Evolutionary conservation across 2,113 vertebrate genomes (phyloP), one percentile per base, ranked within the genome.

Genomic region (Amphiprion ocellaris): DNA sequence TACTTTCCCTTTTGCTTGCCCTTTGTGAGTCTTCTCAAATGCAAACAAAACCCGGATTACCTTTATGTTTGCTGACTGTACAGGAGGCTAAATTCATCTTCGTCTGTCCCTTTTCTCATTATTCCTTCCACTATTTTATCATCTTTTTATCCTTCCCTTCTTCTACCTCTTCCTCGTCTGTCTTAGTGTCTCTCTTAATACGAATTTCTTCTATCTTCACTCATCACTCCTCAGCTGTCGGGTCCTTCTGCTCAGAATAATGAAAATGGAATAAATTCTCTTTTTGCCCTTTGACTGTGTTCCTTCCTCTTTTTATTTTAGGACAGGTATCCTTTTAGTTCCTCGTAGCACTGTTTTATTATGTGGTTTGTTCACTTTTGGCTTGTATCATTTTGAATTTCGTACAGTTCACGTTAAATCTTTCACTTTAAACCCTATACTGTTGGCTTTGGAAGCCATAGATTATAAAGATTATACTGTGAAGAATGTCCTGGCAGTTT

Each of bases 11-110:
- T 30, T 4, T 10, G 33, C 33, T 47, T 24, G n/a, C 17, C 23
- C 26, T 63, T 17, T 11, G 50, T 74, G 26, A 39, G 14, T 67
- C 16, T 16, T 77, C 33, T 67, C 55, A 37, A 24, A 28, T 46
- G 33, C 46, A 55, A 74, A 55, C 49, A 53, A 47, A 62, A 46
- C 56, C 39, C 2, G 2, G 1, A 9, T 68, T 47, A n/a, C 56
- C 30, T 68, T 19, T 0, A 28, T 69, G 56, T 61, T 68, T 74
- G 28, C 26, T 47, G 10, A 37, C 19, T 41, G 8, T 15, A 50
- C 33, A 26, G 46, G 23, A 69, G 21, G 5, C 10, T 52, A 15
- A 37, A 11, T 53, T 23, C 14, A 1, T 58, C 30, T 12, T 9
- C 19, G 24, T 64, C 21, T 50, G 0, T 24, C 50, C 41, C 5